A percentile compares a stretch with the other conserved stretches of the same genome.
phyloP scores from a whole-genome alignment of 2,797 vertebrate genomes.

The Neosilurus mollespiculum region DNA sequence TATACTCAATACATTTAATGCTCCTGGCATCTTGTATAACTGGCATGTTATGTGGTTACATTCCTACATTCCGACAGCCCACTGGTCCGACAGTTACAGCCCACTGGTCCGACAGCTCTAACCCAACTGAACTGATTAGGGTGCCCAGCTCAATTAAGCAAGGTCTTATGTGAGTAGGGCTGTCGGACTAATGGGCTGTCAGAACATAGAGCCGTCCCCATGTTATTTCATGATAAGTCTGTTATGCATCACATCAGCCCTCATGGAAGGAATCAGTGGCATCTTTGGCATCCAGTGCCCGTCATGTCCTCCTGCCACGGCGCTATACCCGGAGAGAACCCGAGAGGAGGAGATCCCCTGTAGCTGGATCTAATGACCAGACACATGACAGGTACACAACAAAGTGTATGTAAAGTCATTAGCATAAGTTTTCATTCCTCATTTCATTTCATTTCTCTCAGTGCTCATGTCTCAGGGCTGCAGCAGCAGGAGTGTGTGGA shows the following conservation, averaged over 20 bases:
- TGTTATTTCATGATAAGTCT: not conserved
- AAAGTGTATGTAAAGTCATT: not conserved
- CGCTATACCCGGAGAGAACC: conserved; percentile 61
- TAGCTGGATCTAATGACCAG: not conserved
- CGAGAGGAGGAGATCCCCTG: conserved; percentile 56
- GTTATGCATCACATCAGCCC: conserved; percentile 64
- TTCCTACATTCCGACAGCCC: too few species aligned
- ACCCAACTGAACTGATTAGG: too few species aligned
- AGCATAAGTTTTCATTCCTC: not conserved
- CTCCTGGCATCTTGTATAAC: too few species aligned
- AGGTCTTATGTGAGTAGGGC: too few species aligned
- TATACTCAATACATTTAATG: not conserved
- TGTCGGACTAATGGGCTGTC: too few species aligned
- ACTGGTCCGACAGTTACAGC: too few species aligned
- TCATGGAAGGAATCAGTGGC: conserved; percentile 77
- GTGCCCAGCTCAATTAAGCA: too few species aligned
- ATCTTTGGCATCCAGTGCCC: conserved; percentile 67
- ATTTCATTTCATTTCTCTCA: conserved; percentile 12
- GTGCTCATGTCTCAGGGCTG: conserved; percentile 21
- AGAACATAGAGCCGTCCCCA: too few species aligned
- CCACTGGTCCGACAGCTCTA: too few species aligned
- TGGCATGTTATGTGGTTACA: not conserved
- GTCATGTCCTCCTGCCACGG: conserved; percentile 67
- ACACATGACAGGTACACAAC: conserved; percentile 48
- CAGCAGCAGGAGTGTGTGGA: conserved; percentile 7